Evolutionary conservation across 2,113 vertebrate genomes (phyloP), one percentile per base, ranked within the genome.

Genomic region (Emberiza fucata): DNA sequence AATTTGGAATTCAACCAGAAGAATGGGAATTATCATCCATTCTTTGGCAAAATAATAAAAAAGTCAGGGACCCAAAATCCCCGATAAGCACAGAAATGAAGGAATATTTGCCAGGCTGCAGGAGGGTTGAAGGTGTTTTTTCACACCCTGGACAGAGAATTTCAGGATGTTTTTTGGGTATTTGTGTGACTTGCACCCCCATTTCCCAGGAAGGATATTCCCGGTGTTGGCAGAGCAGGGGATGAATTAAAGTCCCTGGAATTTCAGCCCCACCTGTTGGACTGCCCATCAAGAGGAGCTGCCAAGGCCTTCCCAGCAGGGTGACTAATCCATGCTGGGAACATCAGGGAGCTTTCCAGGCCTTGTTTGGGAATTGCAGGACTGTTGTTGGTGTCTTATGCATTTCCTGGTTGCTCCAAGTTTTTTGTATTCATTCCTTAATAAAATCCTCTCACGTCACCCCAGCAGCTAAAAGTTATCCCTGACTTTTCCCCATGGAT

Each of bases 291-390:
- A 3, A 3, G 18, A 6, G 33, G 10, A 77, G 35, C 48, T 96
- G 97, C 97, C 97, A 97, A 66, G 60, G 57, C 42, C 28, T 97
- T 97, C 94, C 95, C 94, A 96, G 96, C 95, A 97, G 81, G 73
- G 70, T 97, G 94, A 97, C 77, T 97, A 93, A 97, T 91, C 47
- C 65, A 59, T 84, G 63, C 88, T 93, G 96, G 96, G 80, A 96
- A 96, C 71, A 6, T 3, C 68, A 42, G 22, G 73, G 53, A 85
- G 65, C 78, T 83, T 95, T 94, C 93, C 91, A 94, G 70, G 23
- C 69, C 33, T 47, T 77, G 56, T 39, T 90, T 81, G 64, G 78
- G 42, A 92, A 13, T 33, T 54, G 75, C 50, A 68, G 73, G 65
- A 61, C 10, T 2, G 8, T 56, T 37, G 28, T 31, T 51, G 56